Conservation (phyloP, 1,140 invertebrate genomes). For the Acyrthosiphon pisum region DNA sequence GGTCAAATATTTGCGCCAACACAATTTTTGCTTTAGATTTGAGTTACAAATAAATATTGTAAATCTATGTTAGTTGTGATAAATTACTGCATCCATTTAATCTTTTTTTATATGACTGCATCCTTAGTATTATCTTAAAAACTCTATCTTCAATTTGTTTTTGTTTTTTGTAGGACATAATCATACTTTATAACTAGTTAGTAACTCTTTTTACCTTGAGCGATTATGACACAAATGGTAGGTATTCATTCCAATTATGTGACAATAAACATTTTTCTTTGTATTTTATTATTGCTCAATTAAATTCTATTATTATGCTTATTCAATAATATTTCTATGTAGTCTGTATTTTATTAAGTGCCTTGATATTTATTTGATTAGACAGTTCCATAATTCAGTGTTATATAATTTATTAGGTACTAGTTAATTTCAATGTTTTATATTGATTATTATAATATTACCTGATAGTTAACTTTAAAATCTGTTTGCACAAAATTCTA, state of each 20-base stretch:
- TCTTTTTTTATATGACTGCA: too few relatives aligned
- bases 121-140: neutral
- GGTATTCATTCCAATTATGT: neutral
- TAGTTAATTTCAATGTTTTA: neutral
- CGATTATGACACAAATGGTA: constrained; percentile 20
- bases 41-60: neutral
- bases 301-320: neutral
- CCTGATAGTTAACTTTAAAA: neutral
- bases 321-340: neutral
- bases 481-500: too few relatives aligned
- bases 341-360: neutral
- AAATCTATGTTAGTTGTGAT: neutral
- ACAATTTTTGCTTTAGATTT: neutral
- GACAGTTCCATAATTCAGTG: neutral
- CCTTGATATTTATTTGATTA: neutral
- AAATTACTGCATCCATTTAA: neutral
- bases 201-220: constrained; percentile 19
- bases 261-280: neutral
- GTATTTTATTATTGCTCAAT: neutral
- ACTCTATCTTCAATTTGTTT: neutral
- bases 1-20: neutral
- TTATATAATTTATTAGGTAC: neutral
- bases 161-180: neutral
- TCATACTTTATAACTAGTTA: neutral
- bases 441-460: neutral